Evolutionary conservation across 2,113 vertebrate species (phyloP).

Genomic region (Oenanthe melanoleuca): DNA sequence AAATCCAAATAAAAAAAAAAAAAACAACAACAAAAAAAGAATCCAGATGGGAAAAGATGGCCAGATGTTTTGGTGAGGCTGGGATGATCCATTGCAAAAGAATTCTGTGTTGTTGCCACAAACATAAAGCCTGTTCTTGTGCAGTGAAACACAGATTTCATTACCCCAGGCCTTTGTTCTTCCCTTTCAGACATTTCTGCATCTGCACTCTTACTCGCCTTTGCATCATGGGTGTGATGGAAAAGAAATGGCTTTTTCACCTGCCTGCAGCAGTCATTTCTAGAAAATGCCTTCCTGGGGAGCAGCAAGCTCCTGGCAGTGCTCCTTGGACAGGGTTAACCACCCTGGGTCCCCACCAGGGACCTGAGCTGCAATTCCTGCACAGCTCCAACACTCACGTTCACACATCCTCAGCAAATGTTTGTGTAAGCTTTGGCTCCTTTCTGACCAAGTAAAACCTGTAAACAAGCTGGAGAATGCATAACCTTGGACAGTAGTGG

Average conservation of each 20-base stretch:
- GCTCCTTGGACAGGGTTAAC: neutral
- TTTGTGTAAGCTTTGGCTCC: neutral
- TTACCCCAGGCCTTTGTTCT: neutral
- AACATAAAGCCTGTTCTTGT: neutral
- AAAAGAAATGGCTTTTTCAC: neutral
- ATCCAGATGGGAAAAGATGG: conserved; percentile 28
- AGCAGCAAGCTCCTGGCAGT: neutral
- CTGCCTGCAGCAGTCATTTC: neutral
- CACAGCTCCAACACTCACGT: rapidly evolving
- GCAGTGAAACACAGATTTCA: conserved; percentile 16
- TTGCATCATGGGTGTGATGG: neutral
- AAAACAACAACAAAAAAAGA: neutral
- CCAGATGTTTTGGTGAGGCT: conserved; percentile 64
- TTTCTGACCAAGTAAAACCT: neutral
- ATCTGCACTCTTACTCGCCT: neutral
- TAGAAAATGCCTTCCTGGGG: neutral
- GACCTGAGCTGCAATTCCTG: neutral
- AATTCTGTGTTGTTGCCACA: neutral
- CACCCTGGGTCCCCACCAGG: neutral
- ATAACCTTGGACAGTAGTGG: neutral
- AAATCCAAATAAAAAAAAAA: conserved; percentile 14
- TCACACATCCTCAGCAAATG: neutral
- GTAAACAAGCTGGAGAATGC: neutral
- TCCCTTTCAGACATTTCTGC: neutral
- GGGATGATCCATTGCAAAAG: neutral